phyloP scores from a whole-genome alignment of 2,797 vertebrate genomes.

The Ateles fusciceps region DNA sequence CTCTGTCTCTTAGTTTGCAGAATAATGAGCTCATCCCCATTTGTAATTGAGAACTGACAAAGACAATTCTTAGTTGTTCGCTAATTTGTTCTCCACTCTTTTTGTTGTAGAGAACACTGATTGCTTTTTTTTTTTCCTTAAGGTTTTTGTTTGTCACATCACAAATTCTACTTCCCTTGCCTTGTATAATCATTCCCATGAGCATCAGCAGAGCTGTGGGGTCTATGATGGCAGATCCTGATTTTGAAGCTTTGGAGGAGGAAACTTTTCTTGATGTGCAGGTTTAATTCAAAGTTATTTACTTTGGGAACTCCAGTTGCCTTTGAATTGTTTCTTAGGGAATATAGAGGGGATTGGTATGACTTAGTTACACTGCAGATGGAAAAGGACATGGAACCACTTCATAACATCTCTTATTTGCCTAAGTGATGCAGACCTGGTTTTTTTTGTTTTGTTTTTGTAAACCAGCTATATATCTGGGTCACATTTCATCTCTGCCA shows the following conservation, averaged over 20 bases:
- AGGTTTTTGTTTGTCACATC: neutral
- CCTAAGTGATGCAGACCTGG: neutral
- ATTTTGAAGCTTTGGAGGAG: neutral
- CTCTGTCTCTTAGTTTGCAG: neutral
- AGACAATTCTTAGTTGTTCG: neutral
- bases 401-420: neutral
- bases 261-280: neutral
- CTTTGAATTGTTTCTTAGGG: neutral
- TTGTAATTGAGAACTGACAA: neutral
- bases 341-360: neutral
- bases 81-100: neutral
- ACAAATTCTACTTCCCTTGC: neutral
- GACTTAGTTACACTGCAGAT: neutral
- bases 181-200: neutral
- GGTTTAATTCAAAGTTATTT: conserved; percentile 3
- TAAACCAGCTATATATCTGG: neutral
- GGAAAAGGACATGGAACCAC: neutral
- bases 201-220: neutral
- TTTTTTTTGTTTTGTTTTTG: neutral
- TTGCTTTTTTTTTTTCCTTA: neutral
- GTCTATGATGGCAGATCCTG: neutral
- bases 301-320: neutral
- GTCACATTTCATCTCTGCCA: neutral
- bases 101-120: neutral
- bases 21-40: neutral